Percentiles rank a stretch among this genome's conserved stretches.
Conservation (phyloP, 2,113 vertebrate species). For the Ceyx margarethae region DNA sequence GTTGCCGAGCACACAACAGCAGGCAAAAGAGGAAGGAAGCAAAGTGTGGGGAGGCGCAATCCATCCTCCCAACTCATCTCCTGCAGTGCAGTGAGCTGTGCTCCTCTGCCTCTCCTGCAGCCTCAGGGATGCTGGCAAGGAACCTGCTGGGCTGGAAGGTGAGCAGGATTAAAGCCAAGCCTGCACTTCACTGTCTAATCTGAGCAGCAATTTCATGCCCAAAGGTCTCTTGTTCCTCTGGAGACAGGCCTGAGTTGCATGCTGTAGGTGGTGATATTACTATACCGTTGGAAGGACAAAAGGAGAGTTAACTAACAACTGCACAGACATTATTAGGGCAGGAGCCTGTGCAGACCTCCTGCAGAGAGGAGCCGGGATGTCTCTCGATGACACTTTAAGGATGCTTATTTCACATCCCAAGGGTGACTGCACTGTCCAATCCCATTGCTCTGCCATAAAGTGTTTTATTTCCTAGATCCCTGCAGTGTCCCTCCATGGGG, state of each 20-base stretch:
- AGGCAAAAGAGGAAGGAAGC: neutral
- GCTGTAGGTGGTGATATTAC: neutral
- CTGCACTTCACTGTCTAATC: neutral
- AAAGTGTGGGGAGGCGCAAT: neutral
- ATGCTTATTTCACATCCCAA: neutral
- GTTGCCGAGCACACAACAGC: neutral
- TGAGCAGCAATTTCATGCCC: neutral
- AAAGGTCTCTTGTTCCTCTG: neutral
- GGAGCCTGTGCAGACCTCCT: neutral
- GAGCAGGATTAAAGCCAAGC: neutral
- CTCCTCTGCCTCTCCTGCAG: neutral
- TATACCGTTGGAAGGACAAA: neutral
- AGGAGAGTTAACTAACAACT: neutral
- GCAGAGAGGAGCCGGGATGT: neutral
- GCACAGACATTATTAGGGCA: neutral
- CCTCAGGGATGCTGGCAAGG: neutral
- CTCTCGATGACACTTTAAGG: neutral
- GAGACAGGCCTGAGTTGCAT: neutral
- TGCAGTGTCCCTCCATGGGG: rapidly evolving
- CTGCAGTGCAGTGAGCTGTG: rapidly evolving
- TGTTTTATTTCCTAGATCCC: neutral
- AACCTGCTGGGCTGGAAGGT: neutral
- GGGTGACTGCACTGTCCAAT: neutral
- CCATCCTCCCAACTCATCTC: neutral
- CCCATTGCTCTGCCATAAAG: neutral